These are phyloP conservation scores for Ctena decussata DNA, from an alignment of 2,888 invertebrate species.

Conservation along the genomic window DNA sequence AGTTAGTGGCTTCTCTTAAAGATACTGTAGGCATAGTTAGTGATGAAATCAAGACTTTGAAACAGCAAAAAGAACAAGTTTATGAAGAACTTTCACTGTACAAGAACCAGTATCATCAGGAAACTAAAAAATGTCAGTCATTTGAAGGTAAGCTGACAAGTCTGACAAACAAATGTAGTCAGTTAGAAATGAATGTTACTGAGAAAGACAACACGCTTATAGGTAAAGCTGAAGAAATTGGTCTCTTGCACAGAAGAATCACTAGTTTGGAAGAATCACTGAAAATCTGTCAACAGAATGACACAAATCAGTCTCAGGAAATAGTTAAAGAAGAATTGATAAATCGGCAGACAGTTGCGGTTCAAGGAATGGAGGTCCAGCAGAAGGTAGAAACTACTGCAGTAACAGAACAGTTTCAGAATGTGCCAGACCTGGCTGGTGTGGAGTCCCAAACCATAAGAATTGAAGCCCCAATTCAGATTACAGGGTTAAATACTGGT, in stretches of 20 bases:
- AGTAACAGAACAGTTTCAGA: background rate
- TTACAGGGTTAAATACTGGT: background rate
- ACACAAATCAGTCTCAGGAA: no score
- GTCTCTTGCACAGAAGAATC: background rate
- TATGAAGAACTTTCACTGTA: conserved; percentile 42
- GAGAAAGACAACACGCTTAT: background rate
- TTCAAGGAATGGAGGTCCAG: background rate
- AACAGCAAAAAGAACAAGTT: background rate
- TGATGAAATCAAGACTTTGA: conserved; percentile 20
- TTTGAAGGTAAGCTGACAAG: background rate
- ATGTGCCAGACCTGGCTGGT: background rate
- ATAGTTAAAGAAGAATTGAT: background rate
- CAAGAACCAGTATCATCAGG: conserved; percentile 35
- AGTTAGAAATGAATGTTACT: background rate
- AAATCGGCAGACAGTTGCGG: no score
- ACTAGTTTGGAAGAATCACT: background rate
- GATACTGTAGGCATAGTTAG: conserved; percentile 32
- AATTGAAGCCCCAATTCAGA: background rate
- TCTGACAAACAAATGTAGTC: conserved; percentile 1
- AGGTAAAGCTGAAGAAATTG: background rate
- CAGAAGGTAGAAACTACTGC: background rate
- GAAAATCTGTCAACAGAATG: no score
- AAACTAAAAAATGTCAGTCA: background rate
- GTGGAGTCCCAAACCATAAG: background rate
- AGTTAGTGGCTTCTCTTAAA: conserved; percentile 47